Evolutionary conservation across 2,888 invertebrate genomes (phyloP).

Genomic region (Drepanosiphum platanoidis): DNA sequence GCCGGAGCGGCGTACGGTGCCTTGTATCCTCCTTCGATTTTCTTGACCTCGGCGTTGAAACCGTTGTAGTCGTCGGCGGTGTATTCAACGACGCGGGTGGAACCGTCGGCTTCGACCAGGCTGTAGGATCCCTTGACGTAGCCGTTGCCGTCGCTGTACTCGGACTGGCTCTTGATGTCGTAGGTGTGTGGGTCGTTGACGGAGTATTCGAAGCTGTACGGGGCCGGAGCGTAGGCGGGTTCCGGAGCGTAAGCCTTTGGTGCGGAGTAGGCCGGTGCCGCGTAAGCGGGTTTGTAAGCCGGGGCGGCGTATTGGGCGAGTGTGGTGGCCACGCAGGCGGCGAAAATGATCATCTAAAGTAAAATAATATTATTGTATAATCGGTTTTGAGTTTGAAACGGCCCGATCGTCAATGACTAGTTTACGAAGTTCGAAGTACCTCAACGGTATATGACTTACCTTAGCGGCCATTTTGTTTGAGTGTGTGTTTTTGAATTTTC

Average conservation of each 20-base stretch:
- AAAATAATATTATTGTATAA: too few species aligned
- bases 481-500: background rate
- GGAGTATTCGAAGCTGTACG: constrained; percentile 59
- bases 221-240: constrained; percentile 5
- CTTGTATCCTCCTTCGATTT: constrained; percentile 56
- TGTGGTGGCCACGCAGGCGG: constrained; percentile 64
- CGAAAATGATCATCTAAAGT: constrained; percentile 22
- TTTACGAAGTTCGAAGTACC: too few species aligned
- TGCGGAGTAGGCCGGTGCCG: background rate
- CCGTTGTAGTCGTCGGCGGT: constrained; percentile 80
- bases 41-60: constrained; percentile 75
- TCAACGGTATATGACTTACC: background rate
- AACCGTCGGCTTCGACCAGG: constrained; percentile 71
- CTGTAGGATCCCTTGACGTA: constrained; percentile 65
- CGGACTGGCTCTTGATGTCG: constrained; percentile 74
- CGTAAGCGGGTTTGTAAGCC: background rate
- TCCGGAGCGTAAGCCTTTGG: background rate
- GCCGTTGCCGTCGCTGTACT: constrained; percentile 70
- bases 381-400: background rate
- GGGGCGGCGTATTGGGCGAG: constrained; percentile 60
- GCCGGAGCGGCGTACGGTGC: constrained; percentile 37
- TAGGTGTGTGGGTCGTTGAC: constrained; percentile 67
- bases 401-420: too few species aligned
- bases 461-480: constrained; percentile 11
- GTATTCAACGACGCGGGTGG: constrained; percentile 78